These are phyloP conservation scores for Drosophila santomea DNA, from an alignment of 1,140 invertebrate genomes.

Conservation along the genomic window DNA sequence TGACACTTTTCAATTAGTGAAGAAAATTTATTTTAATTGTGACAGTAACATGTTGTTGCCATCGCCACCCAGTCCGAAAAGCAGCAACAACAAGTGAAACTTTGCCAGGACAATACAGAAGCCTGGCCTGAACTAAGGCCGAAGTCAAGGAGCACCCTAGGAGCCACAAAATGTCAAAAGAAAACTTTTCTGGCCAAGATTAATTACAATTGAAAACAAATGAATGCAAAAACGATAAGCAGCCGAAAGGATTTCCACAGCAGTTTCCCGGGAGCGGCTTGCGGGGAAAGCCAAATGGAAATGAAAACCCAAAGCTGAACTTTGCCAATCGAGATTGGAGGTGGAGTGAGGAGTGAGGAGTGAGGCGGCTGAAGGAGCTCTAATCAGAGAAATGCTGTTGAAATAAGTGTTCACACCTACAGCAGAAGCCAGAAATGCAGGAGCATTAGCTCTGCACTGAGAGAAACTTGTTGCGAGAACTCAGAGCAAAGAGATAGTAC, in stretches of 20 bases:
- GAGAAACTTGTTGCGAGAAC: background rate
- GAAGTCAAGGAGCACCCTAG: conserved; percentile 41
- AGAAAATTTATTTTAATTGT: conserved; percentile 81
- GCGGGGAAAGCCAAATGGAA: conserved; percentile 24
- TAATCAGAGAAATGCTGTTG: conserved; percentile 54
- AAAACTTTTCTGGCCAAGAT: conserved; percentile 76
- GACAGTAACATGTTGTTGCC: conserved; percentile 75
- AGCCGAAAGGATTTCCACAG: conserved; percentile 72
- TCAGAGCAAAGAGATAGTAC: too few relatives aligned
- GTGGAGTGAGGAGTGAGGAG: background rate
- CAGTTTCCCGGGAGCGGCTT: conserved; percentile 6
- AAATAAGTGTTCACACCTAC: conserved; percentile 77
- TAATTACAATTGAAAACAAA: conserved; percentile 84
- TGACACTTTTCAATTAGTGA: conserved; percentile 82
- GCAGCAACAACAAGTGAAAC: conserved; percentile 54
- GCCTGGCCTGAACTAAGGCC: conserved; percentile 27
- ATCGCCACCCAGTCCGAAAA: conserved; percentile 29
- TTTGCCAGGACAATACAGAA: conserved; percentile 54
- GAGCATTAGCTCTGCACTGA: conserved; percentile 11
- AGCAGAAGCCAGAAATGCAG: conserved; percentile 31
- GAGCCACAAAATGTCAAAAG: conserved; percentile 81
- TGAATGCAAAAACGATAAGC: conserved; percentile 83
- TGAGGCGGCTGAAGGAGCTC: conserved; percentile 18
- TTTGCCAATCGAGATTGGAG: conserved; percentile 72
- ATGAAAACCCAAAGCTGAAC: conserved; percentile 59